Evolutionary conservation across 2,888 invertebrate species (phyloP).

Genomic region (Sinelater perroti): DNA sequence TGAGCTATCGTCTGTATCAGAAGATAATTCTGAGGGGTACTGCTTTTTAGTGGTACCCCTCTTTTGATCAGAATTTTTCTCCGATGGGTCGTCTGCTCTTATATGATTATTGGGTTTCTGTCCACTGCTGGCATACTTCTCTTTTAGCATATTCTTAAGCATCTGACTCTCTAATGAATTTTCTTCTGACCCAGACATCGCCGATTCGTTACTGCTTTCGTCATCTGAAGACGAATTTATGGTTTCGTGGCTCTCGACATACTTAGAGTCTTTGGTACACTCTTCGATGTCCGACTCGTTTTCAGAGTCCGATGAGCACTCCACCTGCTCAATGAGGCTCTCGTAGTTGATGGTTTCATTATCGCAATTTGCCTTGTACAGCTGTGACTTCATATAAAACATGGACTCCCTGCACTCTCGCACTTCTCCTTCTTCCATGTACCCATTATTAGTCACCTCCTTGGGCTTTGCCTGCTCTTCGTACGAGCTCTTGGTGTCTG

Average conservation of each 20-base stretch:
- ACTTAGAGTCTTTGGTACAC: conserved; percentile 37
- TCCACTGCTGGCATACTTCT: conserved; percentile 33
- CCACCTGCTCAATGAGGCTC: conserved; percentile 54
- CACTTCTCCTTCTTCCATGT: not conserved
- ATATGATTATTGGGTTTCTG: not conserved
- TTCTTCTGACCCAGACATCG: conserved; percentile 33
- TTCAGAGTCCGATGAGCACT: conserved; percentile 43
- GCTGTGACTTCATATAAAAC: not conserved
- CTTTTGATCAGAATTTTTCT: not conserved
- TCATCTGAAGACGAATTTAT: conserved; percentile 28
- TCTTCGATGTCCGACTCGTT: conserved; percentile 41
- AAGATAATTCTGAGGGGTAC: conserved; percentile 21
- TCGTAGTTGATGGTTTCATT: conserved; percentile 53
- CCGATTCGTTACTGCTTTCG: conserved; percentile 24
- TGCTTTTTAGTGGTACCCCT: conserved; percentile 7
- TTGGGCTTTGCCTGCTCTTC: conserved; percentile 40
- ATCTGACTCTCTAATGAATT: conserved; percentile 43
- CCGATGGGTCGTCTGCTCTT: not conserved
- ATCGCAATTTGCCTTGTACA: conserved; percentile 1
- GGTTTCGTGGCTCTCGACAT: not conserved
- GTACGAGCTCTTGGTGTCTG: not conserved
- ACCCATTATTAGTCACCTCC: conserved; percentile 39
- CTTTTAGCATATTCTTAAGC: conserved; percentile 42
- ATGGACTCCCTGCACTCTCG: not conserved
- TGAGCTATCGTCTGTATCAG: conserved; percentile 37